These are phyloP conservation scores for Apistogramma diplotaenia DNA, from an alignment of 2,113 vertebrate species.

Conservation along the genomic window DNA sequence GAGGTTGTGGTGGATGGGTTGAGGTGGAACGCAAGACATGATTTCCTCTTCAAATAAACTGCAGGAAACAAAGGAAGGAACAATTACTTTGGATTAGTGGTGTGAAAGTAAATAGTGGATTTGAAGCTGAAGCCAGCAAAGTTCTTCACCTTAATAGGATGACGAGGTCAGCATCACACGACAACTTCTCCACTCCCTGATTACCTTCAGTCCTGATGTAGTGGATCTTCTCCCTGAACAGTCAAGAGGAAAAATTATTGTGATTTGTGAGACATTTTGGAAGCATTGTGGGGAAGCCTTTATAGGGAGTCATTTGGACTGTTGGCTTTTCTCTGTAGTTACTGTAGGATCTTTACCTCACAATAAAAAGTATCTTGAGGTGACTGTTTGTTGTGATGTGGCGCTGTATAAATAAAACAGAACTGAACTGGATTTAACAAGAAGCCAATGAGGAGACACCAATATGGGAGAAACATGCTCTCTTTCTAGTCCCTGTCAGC, in stretches of 20 bases:
- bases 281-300: not conserved
- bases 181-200: constrained; percentile 93
- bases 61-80: not conserved
- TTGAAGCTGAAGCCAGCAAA: not conserved
- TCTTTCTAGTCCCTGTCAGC: too few relatives aligned
- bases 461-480: too few relatives aligned
- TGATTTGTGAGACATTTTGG: not conserved
- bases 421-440: too few relatives aligned
- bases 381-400: too few relatives aligned
- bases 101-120: not conserved
- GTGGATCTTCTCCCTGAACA: constrained; percentile 94
- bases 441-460: too few relatives aligned
- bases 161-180: constrained; percentile 96
- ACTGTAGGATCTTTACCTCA: too few relatives aligned
- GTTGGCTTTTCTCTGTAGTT: too few relatives aligned
- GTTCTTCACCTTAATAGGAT: constrained; percentile 89
- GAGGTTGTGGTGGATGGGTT: constrained; percentile 88
- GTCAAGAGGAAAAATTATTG: not conserved
- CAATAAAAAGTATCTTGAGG: too few relatives aligned
- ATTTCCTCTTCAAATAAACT: constrained; percentile 99
- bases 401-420: too few relatives aligned
- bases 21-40: constrained; percentile 91
- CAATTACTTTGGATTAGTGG: not conserved
- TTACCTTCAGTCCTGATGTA: constrained; percentile 94
- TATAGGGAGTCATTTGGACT: too few relatives aligned